Base-by-base conservation (phyloP, 2,113 vertebrate genomes). In the Microcebus tavaratra region DNA sequence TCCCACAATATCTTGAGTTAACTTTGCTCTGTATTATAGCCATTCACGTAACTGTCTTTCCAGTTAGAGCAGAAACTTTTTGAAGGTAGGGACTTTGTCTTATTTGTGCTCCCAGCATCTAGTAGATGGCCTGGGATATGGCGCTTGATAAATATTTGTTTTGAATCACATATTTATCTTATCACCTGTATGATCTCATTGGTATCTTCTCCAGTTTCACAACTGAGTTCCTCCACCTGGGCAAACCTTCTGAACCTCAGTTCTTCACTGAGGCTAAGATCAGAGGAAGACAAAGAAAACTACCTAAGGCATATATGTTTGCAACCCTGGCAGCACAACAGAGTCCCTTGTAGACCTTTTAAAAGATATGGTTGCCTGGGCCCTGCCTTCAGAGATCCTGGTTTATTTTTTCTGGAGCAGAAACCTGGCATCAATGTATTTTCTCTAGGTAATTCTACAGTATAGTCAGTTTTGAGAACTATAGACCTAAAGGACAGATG, bases 391-490 rank as follows among this genome's bases (percentile, higher is more conserved):
- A n/a, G 68, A 92, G 72, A 68, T 73, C 36, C 48, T 70, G 21
- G 48, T 73, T 95, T 73, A 50, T 90, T 80, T 90, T n/a, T 36
- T 73, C 68, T 75, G 21, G 39, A 68, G 50, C 55, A 27, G 53
- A 82, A 95, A 50, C 0, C 12, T 78, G 27, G 4, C 57, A 15
- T 75, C 15, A 53, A 34, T 42, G 21, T 34, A 29, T 55, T 88
- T 88, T 96, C 68, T 78, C 8, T 65, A 81, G 59, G 13, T 65
- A 72, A 94, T 93, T 93, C 72, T 88, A 73, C 85, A 86, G 45
- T 59, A 5, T 7, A 80, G 59, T 65, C 29, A 9, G 83, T 91
- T 85, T 85, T 63, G 31, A 93, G 90, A 94, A 80, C n/a, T 65
- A 21, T 25, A 81, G 23, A 73, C 36, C 29, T 70, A 65, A 93